Evolutionary conservation across 2,888 invertebrate genomes (phyloP), one percentile per base, ranked within the genome.

Genomic region (Cyaniris semiargus): DNA sequence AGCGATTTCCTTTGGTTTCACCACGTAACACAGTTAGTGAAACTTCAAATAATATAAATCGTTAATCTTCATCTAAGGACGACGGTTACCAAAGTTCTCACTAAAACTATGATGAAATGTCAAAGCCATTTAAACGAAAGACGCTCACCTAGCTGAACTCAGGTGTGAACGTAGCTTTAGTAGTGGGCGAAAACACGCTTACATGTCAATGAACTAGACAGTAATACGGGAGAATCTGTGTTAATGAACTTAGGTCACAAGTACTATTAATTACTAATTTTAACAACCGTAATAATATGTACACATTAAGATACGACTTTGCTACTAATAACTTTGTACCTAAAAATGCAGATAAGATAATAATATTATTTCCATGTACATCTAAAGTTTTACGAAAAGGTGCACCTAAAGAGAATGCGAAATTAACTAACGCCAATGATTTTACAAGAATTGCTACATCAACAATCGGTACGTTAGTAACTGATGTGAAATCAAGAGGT

Each of bases 151-250:
- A 23, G 18, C 6, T 72, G 10, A 72, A 21, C 48, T 23, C 53
- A 18, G 18, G 18, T 74, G 27, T 53, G 72, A n/a, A 44, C 48
- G 44, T 21, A 13, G 48, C 74, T 27, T 53, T 74, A 48, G 53
- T 74, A 53, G 74, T 74, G 74, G 74, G 74, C 74, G 53, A 74
- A 53, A 74, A 74, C 44, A 72, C 72, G 44, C 44, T 44, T 44
- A 74, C 74, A 74, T 53, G 74, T 48, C 74, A 74, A 74, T 74
- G 74, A 74, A 74, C 74, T 74, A 74, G 74, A 74, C 74, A 74
- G 23, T 48, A 38, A 53, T 23, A 23, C 72, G 38, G 44, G n/a
- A 53, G 53, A 48, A 74, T 74, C 27, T 74, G 53, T 74, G 74
- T 74, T 74, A 74, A 74, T 74, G 74, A 74, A 74, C 74, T 74